phyloP scores from a whole-genome alignment of 2,888 invertebrate genomes.

The Cephus spinipes region DNA sequence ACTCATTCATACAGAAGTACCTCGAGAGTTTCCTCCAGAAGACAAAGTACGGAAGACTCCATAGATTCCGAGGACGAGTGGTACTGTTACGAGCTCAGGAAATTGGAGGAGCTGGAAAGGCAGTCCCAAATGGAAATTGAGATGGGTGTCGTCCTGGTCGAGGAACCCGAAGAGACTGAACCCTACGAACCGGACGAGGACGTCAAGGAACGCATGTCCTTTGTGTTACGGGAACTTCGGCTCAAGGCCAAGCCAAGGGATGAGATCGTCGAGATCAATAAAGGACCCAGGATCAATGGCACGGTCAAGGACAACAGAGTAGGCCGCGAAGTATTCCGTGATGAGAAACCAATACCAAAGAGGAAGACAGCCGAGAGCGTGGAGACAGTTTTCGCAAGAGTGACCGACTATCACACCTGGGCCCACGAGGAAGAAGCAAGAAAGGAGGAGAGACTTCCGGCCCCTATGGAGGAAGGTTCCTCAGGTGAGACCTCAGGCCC shows the following conservation, averaged over 20 bases:
- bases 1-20: slow-evolving; percentile 90
- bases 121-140: slow-evolving; percentile 75
- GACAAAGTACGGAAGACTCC: slow-evolving; percentile 92
- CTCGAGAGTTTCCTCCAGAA: slow-evolving; percentile 85
- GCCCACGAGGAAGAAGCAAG: slow-evolving; percentile 62
- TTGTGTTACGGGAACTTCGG: slow-evolving; percentile 81
- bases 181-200: slow-evolving; percentile 75
- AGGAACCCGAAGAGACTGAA: slow-evolving; percentile 71
- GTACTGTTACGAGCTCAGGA: slow-evolving; percentile 89
- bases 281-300: slow-evolving; percentile 45
- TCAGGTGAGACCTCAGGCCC: slow-evolving; percentile 92
- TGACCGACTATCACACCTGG: slow-evolving; percentile 69
- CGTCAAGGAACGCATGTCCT: slow-evolving; percentile 83
- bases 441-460: slow-evolving; percentile 50
- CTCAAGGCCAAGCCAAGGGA: slow-evolving; percentile 71
- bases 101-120: slow-evolving; percentile 87
- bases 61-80: slow-evolving; percentile 95
- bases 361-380: slow-evolving; percentile 60
- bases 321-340: slow-evolving; percentile 46
- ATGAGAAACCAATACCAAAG: slow-evolving; percentile 57
- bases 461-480: slow-evolving; percentile 72
- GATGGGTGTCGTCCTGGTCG: slow-evolving; percentile 73
- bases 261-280: slow-evolving; percentile 37
- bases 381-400: slow-evolving; percentile 66
- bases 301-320: slow-evolving; percentile 41